Evolutionary conservation across 1,140 invertebrate species (phyloP).

Genomic region (Pseudomyrmex concolor): DNA sequence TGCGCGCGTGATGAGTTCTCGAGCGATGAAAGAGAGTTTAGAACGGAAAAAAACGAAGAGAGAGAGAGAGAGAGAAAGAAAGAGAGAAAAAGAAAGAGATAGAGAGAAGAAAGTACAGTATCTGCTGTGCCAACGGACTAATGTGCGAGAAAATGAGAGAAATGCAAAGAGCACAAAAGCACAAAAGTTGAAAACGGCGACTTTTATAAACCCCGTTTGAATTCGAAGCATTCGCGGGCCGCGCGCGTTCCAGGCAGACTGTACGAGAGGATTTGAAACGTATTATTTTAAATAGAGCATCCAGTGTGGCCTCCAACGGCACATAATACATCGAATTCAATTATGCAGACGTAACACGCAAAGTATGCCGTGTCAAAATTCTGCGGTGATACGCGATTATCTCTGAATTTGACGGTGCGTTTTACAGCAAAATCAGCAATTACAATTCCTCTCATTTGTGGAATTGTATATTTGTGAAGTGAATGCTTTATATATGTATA

Average conservation of each 20-base stretch:
- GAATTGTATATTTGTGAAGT: neutral
- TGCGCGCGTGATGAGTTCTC: conserved; percentile 5
- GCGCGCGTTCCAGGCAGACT: neutral
- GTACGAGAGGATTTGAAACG: conserved; percentile 1
- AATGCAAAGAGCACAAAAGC: conserved; percentile 10
- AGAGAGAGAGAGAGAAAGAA: neutral
- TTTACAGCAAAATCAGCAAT: neutral
- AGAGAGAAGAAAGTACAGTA: neutral
- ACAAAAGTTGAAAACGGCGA: conserved; percentile 29
- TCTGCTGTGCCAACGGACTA: neutral
- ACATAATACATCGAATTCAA: conserved; percentile 36
- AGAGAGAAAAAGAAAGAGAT: neutral
- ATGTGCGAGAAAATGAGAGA: conserved; percentile 30
- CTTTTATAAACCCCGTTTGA: conserved; percentile 11
- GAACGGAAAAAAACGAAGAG: neutral
- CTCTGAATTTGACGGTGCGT: neutral
- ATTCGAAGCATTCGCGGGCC: conserved; percentile 2
- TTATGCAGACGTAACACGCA: conserved; percentile 1
- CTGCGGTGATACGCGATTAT: neutral
- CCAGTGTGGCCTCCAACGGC: neutral
- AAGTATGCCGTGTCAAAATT: neutral
- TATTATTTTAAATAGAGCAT: conserved; percentile 33
- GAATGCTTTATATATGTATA: neutral
- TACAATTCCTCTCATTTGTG: conserved; percentile 16
- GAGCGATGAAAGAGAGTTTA: conserved; percentile 11